Evolutionary conservation across 2,113 vertebrate species (phyloP).

Genomic region (Enhydra lutris): DNA sequence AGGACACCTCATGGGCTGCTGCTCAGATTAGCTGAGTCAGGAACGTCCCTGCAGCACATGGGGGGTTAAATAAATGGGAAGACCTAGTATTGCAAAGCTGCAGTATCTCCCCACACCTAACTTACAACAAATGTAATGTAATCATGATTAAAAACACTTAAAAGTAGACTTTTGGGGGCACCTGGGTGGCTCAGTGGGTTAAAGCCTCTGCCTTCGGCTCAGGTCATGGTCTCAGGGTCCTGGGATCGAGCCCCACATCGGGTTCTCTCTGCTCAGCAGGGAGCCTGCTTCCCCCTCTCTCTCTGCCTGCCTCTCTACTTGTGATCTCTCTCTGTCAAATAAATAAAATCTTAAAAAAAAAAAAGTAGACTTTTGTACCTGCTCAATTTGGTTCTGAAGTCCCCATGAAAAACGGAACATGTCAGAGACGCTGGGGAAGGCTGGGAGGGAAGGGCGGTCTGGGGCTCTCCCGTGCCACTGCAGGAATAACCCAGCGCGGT

Average conservation of each 20-base stretch:
- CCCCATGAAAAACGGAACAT: too few species aligned
- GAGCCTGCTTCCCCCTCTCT: too few species aligned
- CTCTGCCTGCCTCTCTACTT: too few species aligned
- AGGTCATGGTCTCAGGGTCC: too few species aligned
- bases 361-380: background rate
- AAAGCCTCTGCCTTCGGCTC: too few species aligned
- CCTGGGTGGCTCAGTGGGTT: too few species aligned
- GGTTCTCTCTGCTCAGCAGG: too few species aligned
- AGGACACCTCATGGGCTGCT: background rate
- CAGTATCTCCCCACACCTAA: background rate
- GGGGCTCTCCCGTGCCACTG: background rate
- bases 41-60: background rate
- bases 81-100: too few species aligned
- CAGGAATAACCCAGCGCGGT: background rate
- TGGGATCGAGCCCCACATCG: too few species aligned
- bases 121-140: background rate
- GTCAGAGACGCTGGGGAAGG: background rate
- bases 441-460: background rate
- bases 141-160: background rate
- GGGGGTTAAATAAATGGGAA: background rate
- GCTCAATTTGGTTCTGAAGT: background rate
- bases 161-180: background rate
- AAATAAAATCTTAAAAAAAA: too few species aligned
- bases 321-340: too few species aligned
- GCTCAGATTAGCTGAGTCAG: background rate